Percentiles rank a stretch among this genome's conserved stretches.
phyloP scores from a whole-genome alignment of 2,797 vertebrate genomes.

The Lacerta agilis region DNA sequence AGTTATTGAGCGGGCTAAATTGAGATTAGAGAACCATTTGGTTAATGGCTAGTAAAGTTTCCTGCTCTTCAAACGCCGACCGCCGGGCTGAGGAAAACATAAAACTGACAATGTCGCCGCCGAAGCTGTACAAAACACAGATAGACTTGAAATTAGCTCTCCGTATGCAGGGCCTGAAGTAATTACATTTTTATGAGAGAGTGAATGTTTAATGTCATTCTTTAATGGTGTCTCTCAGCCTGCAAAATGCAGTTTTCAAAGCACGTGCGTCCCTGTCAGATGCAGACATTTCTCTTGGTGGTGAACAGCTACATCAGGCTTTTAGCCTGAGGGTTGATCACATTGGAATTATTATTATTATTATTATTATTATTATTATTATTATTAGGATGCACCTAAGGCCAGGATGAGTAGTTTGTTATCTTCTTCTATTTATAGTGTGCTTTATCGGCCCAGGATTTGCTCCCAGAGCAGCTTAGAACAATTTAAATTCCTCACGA shows the following conservation, averaged over 20 bases:
- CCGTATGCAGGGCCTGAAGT: background rate
- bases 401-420: background rate
- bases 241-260: constrained; percentile 17
- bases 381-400: no score
- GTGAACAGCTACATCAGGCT: background rate
- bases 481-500: no score
- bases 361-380: background rate
- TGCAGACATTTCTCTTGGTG: background rate
- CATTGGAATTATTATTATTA: background rate
- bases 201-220: constrained; percentile 50
- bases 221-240: constrained; percentile 36
- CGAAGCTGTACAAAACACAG: background rate
- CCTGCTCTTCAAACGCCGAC: background rate
- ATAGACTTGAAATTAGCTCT: constrained; percentile 31
- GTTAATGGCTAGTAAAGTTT: constrained; percentile 13
- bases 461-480: no score
- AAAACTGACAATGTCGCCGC: background rate
- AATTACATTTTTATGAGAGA: constrained; percentile 54
- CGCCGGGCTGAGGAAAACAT: constrained; percentile 7
- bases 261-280: background rate
- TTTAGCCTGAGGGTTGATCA: background rate
- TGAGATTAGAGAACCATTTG: background rate
- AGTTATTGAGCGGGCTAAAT: background rate
- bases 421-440: background rate
- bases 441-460: background rate